phyloP scores from a whole-genome alignment of 2,113 vertebrate species.

The Leptobrachium ailaonicum region DNA sequence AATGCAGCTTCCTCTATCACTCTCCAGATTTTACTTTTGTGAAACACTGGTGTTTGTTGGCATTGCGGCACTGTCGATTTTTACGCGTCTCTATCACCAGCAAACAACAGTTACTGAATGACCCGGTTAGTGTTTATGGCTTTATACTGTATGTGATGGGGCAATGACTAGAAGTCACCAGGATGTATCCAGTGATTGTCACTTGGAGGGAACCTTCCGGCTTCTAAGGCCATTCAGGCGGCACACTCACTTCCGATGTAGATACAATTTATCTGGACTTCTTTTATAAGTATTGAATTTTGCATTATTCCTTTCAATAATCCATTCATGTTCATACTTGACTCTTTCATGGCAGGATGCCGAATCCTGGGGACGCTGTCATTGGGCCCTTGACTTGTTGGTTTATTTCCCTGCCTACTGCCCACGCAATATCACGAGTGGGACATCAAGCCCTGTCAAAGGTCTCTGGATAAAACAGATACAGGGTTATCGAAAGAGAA shows the following conservation, averaged over 20 bases:
- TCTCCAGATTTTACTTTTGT: no score
- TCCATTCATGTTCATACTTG: not conserved
- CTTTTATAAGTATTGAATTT: not conserved
- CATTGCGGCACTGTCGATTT: no score
- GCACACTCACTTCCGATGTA: not conserved
- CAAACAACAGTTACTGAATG: no score
- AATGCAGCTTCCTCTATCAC: no score
- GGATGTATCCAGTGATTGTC: not conserved
- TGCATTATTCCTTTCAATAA: not conserved
- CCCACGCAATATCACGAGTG: slow-evolving; percentile 2
- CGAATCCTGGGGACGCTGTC: not conserved
- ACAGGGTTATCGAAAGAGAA: no score
- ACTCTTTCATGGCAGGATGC: not conserved
- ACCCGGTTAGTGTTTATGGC: no score
- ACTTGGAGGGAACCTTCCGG: not conserved
- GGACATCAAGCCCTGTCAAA: not conserved
- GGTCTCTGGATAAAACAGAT: slow-evolving; percentile 6
- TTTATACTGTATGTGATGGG: no score
- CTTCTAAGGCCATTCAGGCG: not conserved
- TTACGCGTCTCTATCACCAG: no score
- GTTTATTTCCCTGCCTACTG: not conserved
- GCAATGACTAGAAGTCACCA: no score
- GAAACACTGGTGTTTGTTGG: no score
- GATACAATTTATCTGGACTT: not conserved
- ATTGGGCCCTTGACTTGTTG: not conserved